These are phyloP conservation scores for Ips typographus DNA, from an alignment of 1,140 invertebrate species.

Conservation along the genomic window DNA sequence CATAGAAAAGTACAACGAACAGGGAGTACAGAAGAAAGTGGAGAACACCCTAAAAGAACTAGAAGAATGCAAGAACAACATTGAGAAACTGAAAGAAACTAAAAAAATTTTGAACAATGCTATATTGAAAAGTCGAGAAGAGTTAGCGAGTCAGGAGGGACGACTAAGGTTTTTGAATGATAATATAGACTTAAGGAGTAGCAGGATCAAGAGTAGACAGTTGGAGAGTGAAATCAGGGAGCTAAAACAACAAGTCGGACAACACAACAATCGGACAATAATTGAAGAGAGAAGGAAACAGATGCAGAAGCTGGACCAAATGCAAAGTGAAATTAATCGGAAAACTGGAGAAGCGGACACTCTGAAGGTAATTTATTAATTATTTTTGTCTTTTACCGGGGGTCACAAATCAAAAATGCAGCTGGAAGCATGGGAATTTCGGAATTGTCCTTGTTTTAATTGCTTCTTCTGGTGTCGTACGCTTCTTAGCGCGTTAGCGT, in stretches of 20 bases:
- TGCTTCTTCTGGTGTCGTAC: too few relatives aligned
- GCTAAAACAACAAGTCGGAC: slow-evolving; percentile 46
- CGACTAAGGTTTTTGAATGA: slow-evolving; percentile 40
- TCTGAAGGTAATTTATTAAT: slow-evolving; percentile 43
- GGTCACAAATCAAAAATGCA: too few relatives aligned
- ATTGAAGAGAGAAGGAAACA: slow-evolving; percentile 51
- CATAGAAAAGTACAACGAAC: slow-evolving; percentile 36
- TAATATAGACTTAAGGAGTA: slow-evolving; percentile 42
- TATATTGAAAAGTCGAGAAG: slow-evolving; percentile 39
- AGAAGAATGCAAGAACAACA: slow-evolving; percentile 26
- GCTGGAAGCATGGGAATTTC: too few relatives aligned
- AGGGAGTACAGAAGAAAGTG: slow-evolving; percentile 34
- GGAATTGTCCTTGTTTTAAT: too few relatives aligned
- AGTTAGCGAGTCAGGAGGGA: slow-evolving; percentile 39
- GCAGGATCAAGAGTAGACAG: slow-evolving; percentile 48
- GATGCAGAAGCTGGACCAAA: slow-evolving; percentile 52
- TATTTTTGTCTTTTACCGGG: too few relatives aligned
- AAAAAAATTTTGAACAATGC: slow-evolving; percentile 35
- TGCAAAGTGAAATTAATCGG: slow-evolving; percentile 54
- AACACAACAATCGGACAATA: slow-evolving; percentile 51
- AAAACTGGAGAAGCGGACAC: slow-evolving; percentile 55
- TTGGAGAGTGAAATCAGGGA: slow-evolving; percentile 52
- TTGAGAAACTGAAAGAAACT: slow-evolving; percentile 28
- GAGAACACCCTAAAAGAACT: slow-evolving; percentile 30
- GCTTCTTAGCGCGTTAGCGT: too few relatives aligned